phyloP scores from a whole-genome alignment of 2,888 invertebrate genomes.

The Leucoma salicis region DNA sequence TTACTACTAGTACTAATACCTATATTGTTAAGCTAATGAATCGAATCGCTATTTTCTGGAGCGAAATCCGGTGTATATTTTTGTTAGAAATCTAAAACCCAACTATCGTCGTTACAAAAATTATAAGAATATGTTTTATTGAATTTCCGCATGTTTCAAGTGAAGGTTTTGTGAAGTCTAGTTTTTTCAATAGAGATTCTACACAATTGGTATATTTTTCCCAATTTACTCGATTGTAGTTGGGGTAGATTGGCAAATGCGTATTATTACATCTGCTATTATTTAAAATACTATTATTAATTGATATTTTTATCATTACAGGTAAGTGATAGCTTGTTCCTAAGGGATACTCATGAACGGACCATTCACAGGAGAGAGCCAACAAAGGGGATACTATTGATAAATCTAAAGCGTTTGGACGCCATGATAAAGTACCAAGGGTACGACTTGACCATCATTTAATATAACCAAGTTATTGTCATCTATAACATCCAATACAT shows the following conservation, averaged over 20 bases:
- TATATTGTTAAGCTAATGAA: too few relatives aligned
- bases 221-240: neutral
- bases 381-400: slow-evolving; percentile 8
- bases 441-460: slow-evolving; percentile 1
- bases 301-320: slow-evolving; percentile 8
- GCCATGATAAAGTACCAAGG: slow-evolving; percentile 3
- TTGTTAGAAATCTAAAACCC: too few relatives aligned
- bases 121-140: too few relatives aligned
- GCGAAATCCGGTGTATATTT: too few relatives aligned
- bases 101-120: too few relatives aligned
- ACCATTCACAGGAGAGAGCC: slow-evolving; percentile 11
- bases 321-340: slow-evolving; percentile 10
- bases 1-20: too few relatives aligned
- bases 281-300: neutral
- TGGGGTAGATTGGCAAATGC: neutral
- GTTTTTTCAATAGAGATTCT: neutral
- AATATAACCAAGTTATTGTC: slow-evolving; percentile 1
- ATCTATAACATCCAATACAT: neutral
- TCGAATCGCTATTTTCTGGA: too few relatives aligned
- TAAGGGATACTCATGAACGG: slow-evolving; percentile 7
- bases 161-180: too few relatives aligned
- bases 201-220: neutral
- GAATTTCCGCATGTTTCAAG: too few relatives aligned
- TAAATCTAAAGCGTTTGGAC: slow-evolving; percentile 10
- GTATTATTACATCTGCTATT: neutral